These are phyloP conservation scores for Novumbra hubbsi DNA, from an alignment of 2,797 vertebrate species.

Conservation along the genomic window DNA sequence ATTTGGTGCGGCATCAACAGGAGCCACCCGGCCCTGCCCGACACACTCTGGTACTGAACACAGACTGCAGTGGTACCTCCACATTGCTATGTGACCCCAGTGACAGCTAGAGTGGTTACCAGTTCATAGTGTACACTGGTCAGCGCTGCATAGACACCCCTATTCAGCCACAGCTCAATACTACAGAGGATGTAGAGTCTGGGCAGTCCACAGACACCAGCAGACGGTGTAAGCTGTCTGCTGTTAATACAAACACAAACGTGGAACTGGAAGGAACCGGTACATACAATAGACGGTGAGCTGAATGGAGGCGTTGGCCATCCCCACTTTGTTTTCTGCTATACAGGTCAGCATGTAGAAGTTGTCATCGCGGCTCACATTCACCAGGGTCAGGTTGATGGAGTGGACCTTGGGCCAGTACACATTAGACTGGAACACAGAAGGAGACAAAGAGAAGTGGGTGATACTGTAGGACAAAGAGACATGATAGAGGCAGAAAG, in stretches of 20 bases:
- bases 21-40: too few relatives aligned
- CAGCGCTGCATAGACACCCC: too few relatives aligned
- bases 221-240: not conserved
- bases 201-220: not conserved
- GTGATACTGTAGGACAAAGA: not conserved
- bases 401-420: slow-evolving; percentile 87
- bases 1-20: too few relatives aligned
- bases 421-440: slow-evolving; percentile 76
- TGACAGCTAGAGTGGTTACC: too few relatives aligned
- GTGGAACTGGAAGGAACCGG: not conserved
- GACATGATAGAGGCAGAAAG: slow-evolving; percentile 5
- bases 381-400: slow-evolving; percentile 88
- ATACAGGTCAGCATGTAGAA: slow-evolving; percentile 89
- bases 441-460: not conserved
- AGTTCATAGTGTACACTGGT: too few relatives aligned
- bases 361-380: slow-evolving; percentile 92
- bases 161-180: too few relatives aligned
- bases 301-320: slow-evolving; percentile 90
- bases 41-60: too few relatives aligned
- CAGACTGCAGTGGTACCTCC: too few relatives aligned
- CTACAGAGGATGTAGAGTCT: not conserved
- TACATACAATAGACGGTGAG: slow-evolving; percentile 73
- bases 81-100: too few relatives aligned
- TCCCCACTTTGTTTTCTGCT: slow-evolving; percentile 92
- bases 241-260: not conserved